Percentiles rank a stretch among this genome's conserved stretches.
Evolutionary conservation across 2,888 invertebrate species (phyloP).

Genomic region (Agonopterix heracliana): DNA sequence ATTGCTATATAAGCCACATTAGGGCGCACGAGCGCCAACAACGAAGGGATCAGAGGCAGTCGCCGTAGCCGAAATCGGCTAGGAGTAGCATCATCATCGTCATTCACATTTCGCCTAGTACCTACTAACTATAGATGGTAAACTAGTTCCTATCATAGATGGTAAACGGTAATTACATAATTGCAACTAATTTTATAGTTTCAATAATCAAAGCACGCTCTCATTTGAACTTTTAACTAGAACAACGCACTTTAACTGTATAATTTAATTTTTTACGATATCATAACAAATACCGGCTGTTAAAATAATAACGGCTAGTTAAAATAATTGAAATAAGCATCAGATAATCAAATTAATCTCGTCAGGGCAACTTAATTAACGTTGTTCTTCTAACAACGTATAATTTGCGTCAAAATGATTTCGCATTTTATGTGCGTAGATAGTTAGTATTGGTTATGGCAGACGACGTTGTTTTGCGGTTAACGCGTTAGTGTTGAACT

Average conservation of each 20-base stretch:
- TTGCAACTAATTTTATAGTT: not conserved
- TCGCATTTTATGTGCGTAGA: constrained; percentile 53
- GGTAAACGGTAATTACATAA: not conserved
- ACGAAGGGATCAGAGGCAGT: too few species aligned
- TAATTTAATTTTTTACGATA: not conserved
- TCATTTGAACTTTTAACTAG: too few species aligned
- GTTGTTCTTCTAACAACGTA: constrained; percentile 58
- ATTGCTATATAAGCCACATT: too few species aligned
- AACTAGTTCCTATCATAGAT: too few species aligned
- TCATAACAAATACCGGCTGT: constrained; percentile 9
- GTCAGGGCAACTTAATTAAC: constrained; percentile 63
- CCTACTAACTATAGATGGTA: too few species aligned
- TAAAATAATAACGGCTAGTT: constrained; percentile 50
- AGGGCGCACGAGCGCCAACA: too few species aligned
- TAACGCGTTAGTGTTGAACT: not conserved
- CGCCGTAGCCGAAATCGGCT: too few species aligned
- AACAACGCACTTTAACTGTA: too few species aligned
- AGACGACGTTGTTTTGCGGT: constrained; percentile 4
- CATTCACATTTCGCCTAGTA: too few species aligned
- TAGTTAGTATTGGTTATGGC: constrained; percentile 49
- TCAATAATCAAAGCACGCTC: not conserved
- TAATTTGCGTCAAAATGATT: constrained; percentile 73
- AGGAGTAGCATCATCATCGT: too few species aligned
- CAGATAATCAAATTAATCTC: constrained; percentile 69
- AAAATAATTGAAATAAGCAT: constrained; percentile 67